phyloP scores from a whole-genome alignment of 2,888 invertebrate genomes.

The Synanthedon tipuliformis region DNA sequence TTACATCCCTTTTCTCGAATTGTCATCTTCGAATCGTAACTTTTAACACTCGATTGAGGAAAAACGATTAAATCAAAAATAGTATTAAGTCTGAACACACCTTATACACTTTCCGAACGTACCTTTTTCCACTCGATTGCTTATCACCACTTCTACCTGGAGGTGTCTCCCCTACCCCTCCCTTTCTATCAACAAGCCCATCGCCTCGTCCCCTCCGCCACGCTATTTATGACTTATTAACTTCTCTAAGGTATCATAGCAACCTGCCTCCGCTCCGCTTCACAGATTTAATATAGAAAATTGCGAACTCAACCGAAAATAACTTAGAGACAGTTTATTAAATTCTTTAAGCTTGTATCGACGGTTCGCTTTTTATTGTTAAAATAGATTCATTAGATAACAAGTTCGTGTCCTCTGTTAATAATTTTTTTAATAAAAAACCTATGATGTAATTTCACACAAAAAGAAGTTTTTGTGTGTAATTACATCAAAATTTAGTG shows the following conservation, averaged over 20 bases:
- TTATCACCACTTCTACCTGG: slow-evolving; percentile 53
- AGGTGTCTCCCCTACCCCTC: slow-evolving; percentile 23
- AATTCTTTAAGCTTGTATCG: slow-evolving; percentile 30
- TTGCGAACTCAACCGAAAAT: slow-evolving; percentile 57
- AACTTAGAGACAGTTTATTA: slow-evolving; percentile 58
- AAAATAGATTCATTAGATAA: background rate
- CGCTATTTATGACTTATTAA: slow-evolving; percentile 69
- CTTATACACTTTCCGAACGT: slow-evolving; percentile 45
- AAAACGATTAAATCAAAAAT: slow-evolving; percentile 22
- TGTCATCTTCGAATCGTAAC: background rate
- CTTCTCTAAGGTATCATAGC: slow-evolving; percentile 68
- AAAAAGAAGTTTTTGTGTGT: no score
- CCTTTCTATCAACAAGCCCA: slow-evolving; percentile 20
- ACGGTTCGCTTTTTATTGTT: slow-evolving; percentile 3
- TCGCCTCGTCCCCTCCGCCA: slow-evolving; percentile 33
- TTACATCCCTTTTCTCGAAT: background rate
- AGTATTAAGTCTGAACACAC: slow-evolving; percentile 41
- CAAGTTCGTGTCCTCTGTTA: no score
- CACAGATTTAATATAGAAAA: slow-evolving; percentile 64
- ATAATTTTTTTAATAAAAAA: no score
- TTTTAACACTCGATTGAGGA: slow-evolving; percentile 2
- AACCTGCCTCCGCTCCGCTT: slow-evolving; percentile 47
- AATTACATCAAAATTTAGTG: no score
- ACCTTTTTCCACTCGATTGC: slow-evolving; percentile 68
- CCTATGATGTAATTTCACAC: no score